A percentile compares a stretch with the other conserved stretches of the same genome.
These are phyloP conservation scores for Xylocampa areola DNA, from an alignment of 2,888 invertebrate species.

Conservation along the genomic window DNA sequence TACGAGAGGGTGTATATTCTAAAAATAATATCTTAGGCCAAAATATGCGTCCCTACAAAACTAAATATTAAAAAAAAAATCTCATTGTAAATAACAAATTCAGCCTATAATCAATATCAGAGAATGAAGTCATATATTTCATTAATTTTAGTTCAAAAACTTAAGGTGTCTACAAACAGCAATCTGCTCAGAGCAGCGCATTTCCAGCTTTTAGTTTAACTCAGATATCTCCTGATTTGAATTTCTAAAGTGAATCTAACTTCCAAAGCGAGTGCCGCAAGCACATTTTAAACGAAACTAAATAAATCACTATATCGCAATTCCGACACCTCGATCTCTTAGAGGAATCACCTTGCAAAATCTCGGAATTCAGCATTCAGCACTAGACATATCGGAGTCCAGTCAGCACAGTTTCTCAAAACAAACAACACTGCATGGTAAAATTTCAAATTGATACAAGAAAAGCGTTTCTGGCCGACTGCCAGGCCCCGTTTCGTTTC, in stretches of 20 bases:
- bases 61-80: too few relatives aligned
- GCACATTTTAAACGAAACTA: neutral
- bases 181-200: neutral
- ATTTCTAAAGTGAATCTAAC: neutral
- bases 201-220: neutral
- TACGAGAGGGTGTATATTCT: too few relatives aligned
- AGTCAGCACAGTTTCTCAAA: conserved; percentile 51
- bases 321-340: conserved; percentile 9
- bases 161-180: too few relatives aligned
- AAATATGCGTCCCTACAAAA: too few relatives aligned
- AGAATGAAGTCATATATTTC: too few relatives aligned
- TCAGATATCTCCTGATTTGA: neutral
- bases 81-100: too few relatives aligned
- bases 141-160: too few relatives aligned
- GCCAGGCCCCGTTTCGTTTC: conserved; percentile 70
- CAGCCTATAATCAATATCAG: too few relatives aligned
- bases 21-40: too few relatives aligned
- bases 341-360: conserved; percentile 1
- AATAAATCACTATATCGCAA: conserved; percentile 1
- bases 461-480: conserved; percentile 65
- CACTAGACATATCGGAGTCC: conserved; percentile 27
- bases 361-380: conserved; percentile 24
- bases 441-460: conserved; percentile 74
- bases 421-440: conserved; percentile 57
- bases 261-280: neutral